Base-by-base conservation (phyloP, 1,140 invertebrate species). In the Drosophila burlai region DNA sequence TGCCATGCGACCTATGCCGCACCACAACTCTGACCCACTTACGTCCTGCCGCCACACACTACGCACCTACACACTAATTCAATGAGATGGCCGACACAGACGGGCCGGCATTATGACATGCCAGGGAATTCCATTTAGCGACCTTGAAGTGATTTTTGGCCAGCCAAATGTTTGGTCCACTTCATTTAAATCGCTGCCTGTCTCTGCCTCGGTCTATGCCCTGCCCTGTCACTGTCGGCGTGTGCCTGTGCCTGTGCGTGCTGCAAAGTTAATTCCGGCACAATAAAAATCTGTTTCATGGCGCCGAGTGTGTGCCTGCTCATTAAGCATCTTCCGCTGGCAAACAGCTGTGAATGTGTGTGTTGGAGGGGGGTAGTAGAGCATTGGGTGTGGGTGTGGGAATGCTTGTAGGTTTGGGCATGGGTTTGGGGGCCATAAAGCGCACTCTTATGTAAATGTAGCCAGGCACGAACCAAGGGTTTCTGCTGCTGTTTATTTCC, bases 261-360 rank as follows among this genome's bases (percentile, higher is more conserved):
- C 49, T 64, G 24, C 54, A 65, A 73, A 77, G 80, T 87, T 87
- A 89, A 87, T 87, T 87, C 69, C 38, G 60, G 68, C 61, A 57
- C 73, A 89, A 87, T 87, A 83, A 87, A 87, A 87, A 83, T 89
- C 83, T 67, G 72, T 87, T 87, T 89, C 89, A 87, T 75, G 80
- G 57, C 36, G 46, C 65, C 46, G 43, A 61, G 52, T 81, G 58
- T 76, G 55, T 86, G 83, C 74, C 60, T 87, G 81, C 84, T 89
- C 85, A 89, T 90, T 85, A 90, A 78, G 81, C 78, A 63, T 63
- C 84, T 87, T 89, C 74, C 80, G 76, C 73, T 52, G 38, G 75
- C 63, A 78, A 81, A 85, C 76, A 84, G 52, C 61, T 46, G 69
- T 29, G 24, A 52, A 45, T 66, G 68, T 58, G 49, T 74, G 59